Percentiles rank a stretch among this genome's conserved stretches.
phyloP scores from a whole-genome alignment of 2,888 invertebrate genomes.

The Idaea dimidiata region DNA sequence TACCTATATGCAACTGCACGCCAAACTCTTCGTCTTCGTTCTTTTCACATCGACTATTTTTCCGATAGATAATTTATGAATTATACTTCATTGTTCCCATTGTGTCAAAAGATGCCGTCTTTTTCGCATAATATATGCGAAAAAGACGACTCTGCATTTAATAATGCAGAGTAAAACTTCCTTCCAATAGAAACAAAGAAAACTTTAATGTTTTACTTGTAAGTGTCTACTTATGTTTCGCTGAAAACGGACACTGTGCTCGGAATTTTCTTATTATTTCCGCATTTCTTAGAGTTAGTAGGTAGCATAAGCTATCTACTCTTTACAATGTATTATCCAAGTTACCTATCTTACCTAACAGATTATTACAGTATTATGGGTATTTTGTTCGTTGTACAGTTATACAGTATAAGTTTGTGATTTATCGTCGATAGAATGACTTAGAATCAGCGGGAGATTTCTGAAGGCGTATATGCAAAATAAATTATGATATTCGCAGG shows the following conservation, averaged over 20 bases:
- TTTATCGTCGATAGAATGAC: conserved; percentile 33
- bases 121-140: too few species aligned
- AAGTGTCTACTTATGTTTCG: too few species aligned
- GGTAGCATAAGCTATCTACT: background rate
- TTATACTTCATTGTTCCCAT: too few species aligned
- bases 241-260: background rate
- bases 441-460: conserved; percentile 32
- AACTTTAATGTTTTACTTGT: background rate
- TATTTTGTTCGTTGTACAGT: conserved; percentile 25
- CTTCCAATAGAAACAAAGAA: background rate
- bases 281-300: background rate
- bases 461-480: conserved; percentile 39
- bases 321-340: background rate
- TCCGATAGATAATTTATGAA: too few species aligned
- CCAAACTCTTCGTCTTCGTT: too few species aligned
- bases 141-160: too few species aligned
- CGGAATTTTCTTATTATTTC: background rate
- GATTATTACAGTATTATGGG: conserved; percentile 20
- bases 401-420: conserved; percentile 24
- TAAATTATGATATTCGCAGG: conserved; percentile 42
- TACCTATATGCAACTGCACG: too few species aligned
- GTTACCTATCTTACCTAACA: conserved; percentile 3
- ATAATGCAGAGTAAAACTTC: background rate
- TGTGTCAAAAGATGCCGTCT: too few species aligned
- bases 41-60: too few species aligned